Evolutionary conservation across 2,888 invertebrate species (phyloP), one percentile per base, ranked within the genome.

Genomic region (Deroplatys truncata): DNA sequence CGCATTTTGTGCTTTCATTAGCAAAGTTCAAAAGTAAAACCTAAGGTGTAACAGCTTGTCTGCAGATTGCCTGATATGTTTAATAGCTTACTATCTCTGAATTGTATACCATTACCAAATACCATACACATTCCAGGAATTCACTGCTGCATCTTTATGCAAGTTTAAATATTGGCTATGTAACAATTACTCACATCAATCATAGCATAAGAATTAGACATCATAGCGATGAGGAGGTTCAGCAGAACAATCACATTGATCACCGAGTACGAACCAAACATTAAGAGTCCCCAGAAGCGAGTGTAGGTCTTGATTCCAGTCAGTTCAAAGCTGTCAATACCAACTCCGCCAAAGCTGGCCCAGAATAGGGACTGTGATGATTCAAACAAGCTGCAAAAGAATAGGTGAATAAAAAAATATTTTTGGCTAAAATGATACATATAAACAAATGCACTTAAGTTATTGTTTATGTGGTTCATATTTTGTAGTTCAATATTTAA

Each of bases 191-290:
- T 96, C 94, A 98, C 98, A 93, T 96, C 97, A 92, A 99, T 99
- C 94, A 97, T 96, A 86, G 98, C 97, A 93, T 98, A 99, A 2
- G 98, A 98, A 94, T 98, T 99, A 92, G 98, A 98, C 98, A 99
- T 98, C 99, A 99, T 99, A 92, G 99, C 99, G 92, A 99, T 99
- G 91, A 99, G 96, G 90, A 99, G 96, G 93, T 99, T 99, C 92
- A 99, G 94, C 84, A 99, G 94, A 25, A 99, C 98, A 92, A 99
- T 98, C 91, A 99, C 97, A 93, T 98, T 98, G 94, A 99, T 98
- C 91, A 98, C 98, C 91, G 98, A 97, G 94, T 99, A 99, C 0
- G 98, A 97, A 5, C 99, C 99, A 93, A 98, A 99, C 98, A 99
- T 99, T 82, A 98, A 95, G 88, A 98, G 95, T 4, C 98, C 98